Evolutionary conservation across 92 coral and sea anemone species (phyloP).

Genomic region (Palythoa grandiflora): DNA sequence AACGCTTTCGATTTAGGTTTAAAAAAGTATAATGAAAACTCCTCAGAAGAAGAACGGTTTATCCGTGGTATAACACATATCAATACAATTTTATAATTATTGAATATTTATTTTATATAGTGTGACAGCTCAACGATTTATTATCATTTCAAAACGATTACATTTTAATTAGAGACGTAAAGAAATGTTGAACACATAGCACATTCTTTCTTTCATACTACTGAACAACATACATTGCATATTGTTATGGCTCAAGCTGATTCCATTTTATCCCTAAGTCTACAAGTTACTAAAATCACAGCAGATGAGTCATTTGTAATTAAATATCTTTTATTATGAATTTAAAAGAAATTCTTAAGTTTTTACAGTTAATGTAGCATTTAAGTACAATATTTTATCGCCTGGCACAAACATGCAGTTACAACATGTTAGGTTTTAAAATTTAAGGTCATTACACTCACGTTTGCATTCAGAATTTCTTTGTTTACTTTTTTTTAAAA

Average conservation of each 20-base stretch:
- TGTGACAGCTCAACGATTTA: not conserved
- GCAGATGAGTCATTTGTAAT: constrained; percentile 20
- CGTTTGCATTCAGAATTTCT: too few species aligned
- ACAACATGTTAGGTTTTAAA: not conserved
- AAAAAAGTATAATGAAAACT: too few species aligned
- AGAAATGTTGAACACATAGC: not conserved
- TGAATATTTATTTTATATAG: not conserved
- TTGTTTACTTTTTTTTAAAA: too few species aligned
- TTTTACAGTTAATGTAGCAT: constrained; percentile 7
- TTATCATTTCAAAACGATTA: not conserved
- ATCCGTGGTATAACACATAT: too few species aligned
- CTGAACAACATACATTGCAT: not conserved
- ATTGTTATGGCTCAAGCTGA: too few species aligned
- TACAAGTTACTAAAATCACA: not conserved
- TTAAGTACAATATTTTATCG: not conserved
- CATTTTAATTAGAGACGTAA: not conserved
- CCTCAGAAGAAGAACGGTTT: too few species aligned
- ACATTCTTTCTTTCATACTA: not conserved
- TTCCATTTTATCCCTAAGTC: too few species aligned
- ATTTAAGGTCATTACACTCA: not conserved
- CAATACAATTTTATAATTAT: not conserved
- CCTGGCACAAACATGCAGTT: not conserved
- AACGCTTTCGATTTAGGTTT: too few species aligned
- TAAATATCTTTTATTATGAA: not conserved
- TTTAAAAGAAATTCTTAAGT: not conserved